A percentile compares a stretch with the other conserved stretches of the same genome.
Conservation (phyloP, 2,113 vertebrate genomes). For the Diphyllodes magnificus region DNA sequence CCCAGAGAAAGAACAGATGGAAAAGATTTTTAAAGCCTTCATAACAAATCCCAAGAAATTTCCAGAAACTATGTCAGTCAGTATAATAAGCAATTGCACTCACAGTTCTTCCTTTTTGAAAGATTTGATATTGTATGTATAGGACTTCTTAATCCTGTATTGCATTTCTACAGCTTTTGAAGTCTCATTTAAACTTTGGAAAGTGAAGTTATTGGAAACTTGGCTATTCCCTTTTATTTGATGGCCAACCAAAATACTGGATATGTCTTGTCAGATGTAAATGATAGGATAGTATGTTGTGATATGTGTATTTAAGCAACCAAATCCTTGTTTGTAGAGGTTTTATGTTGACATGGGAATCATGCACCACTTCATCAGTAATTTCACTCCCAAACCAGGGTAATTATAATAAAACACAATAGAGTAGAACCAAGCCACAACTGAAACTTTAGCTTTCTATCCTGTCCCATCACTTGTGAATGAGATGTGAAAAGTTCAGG, state of each 20-base stretch:
- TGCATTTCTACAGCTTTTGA: slow-evolving; percentile 45
- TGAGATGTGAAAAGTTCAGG: slow-evolving; percentile 58
- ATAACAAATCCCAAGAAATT: slow-evolving; percentile 11
- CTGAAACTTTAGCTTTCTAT: slow-evolving; percentile 42
- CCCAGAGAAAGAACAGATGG: slow-evolving; percentile 30
- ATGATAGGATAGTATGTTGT: slow-evolving; percentile 50
- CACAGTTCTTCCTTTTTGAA: background rate
- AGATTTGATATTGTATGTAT: slow-evolving; percentile 15
- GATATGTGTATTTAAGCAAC: slow-evolving; percentile 57
- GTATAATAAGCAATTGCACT: slow-evolving; percentile 10
- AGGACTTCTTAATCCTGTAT: background rate
- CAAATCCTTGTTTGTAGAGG: slow-evolving; percentile 58
- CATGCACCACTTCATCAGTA: slow-evolving; percentile 67
- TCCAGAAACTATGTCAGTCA: slow-evolving; percentile 33
- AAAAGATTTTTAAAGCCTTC: slow-evolving; percentile 34
- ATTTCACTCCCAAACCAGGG: slow-evolving; percentile 53
- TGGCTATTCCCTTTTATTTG: slow-evolving; percentile 6
- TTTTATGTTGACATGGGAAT: slow-evolving; percentile 63
- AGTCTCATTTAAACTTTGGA: slow-evolving; percentile 24
- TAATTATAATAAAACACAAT: slow-evolving; percentile 63
- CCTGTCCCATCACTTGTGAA: slow-evolving; percentile 34
- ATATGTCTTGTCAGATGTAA: slow-evolving; percentile 56
- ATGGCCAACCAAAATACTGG: slow-evolving; percentile 55
- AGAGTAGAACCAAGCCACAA: slow-evolving; percentile 60
- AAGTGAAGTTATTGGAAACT: slow-evolving; percentile 52